Conservation (phyloP, 1,140 invertebrate species). For the Colletes latitarsis region DNA sequence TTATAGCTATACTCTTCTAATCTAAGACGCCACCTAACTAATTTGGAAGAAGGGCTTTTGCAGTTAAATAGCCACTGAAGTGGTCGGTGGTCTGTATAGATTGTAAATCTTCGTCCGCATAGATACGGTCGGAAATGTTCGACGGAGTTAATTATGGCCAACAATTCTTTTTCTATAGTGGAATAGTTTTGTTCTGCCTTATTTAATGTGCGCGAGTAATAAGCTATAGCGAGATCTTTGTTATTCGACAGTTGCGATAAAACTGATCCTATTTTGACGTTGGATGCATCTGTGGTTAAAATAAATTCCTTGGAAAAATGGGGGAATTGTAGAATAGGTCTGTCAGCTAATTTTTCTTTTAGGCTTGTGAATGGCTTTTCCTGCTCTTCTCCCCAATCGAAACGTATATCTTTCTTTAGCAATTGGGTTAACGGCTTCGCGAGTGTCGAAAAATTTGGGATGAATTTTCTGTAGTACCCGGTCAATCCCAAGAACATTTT, state of each 20-base stretch:
- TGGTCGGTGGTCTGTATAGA: neutral
- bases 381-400: neutral
- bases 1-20: neutral
- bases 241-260: slow-evolving; percentile 49
- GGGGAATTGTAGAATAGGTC: neutral
- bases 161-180: neutral
- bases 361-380: neutral
- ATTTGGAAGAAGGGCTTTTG: neutral
- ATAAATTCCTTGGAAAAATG: neutral
- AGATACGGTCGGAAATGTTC: neutral
- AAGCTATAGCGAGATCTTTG: slow-evolving; percentile 30
- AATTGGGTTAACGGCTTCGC: neutral
- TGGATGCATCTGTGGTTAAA: neutral
- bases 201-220: neutral
- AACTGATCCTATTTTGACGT: neutral
- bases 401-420: neutral
- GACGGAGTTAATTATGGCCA: neutral
- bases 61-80: neutral
- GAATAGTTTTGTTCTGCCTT: neutral
- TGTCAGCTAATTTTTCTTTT: neutral
- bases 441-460: neutral
- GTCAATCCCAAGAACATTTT: too few species aligned
- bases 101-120: neutral
- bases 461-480: too few species aligned
- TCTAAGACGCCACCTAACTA: neutral